Conservation (phyloP, 1,140 invertebrate genomes). For the Calephelis nemesis region DNA sequence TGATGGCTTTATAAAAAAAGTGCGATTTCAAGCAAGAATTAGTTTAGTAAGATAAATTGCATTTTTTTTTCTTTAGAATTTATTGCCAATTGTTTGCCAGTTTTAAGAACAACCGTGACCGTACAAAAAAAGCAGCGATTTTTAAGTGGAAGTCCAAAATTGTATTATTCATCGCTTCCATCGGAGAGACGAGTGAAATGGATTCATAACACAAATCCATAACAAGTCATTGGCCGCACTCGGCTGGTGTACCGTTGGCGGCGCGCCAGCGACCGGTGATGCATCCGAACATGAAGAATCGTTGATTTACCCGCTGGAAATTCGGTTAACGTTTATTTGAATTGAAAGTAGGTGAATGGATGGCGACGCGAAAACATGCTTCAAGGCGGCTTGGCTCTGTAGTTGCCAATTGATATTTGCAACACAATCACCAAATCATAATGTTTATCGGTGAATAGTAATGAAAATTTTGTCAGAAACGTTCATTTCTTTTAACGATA, state of each 20-base stretch:
- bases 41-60: too few relatives aligned
- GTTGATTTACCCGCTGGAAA: constrained; percentile 23
- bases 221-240: constrained; percentile 16
- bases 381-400: background rate
- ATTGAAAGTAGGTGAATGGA: constrained; percentile 15
- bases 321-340: constrained; percentile 20
- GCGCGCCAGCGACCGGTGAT: constrained; percentile 4
- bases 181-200: constrained; percentile 19
- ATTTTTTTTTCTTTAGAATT: background rate
- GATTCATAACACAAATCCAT: constrained; percentile 17
- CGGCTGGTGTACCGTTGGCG: background rate
- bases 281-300: constrained; percentile 23
- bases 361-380: constrained; percentile 2
- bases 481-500: background rate
- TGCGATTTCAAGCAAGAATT: too few relatives aligned
- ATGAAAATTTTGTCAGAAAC: too few relatives aligned
- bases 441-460: too few relatives aligned
- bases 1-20: too few relatives aligned
- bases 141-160: constrained; percentile 1
- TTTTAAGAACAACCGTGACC: background rate
- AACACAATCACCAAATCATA: background rate
- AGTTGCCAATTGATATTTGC: background rate
- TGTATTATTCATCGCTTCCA: constrained; percentile 1
- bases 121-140: background rate
- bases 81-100: background rate